Base-by-base conservation (phyloP, 2,113 vertebrate species). In the Uropsilus gracilis region DNA sequence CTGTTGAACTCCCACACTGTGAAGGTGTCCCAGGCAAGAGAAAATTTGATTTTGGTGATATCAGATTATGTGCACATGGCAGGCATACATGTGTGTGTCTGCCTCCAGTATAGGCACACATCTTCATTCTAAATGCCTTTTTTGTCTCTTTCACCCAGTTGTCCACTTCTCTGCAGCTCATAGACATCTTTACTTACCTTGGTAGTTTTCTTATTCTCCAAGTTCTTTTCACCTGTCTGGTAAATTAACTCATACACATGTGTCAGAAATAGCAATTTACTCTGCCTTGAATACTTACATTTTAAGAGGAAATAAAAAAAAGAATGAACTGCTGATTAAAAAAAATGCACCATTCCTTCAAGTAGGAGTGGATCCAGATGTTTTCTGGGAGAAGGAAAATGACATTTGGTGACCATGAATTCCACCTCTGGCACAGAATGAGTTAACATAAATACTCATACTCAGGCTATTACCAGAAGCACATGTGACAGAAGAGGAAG, bases 261-360 rank as follows among this genome's bases (percentile, higher is more conserved):
- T 66, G 10, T 77, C 95, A 88, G 68, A n/a, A 92, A 94, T 94
- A 73, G 46, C 48, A 34, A 61, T 76, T 75, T 85, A 83, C 28
- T 81, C 46, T 90, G 7, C 16, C 32, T 71, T 66, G 46, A 86
- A 50, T 42, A 77, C 82, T 95, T 72, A 26, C 71, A 75, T 86
- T 80, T 82, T 78, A 90, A 61, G 32, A 69, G 90, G 57, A 94
- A 93, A 63, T 76, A 78, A 77, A 55, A 20, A 20, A 55, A 30
- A 90, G 18, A 94, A 42, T 73, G 9, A 71, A 32, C 44, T 14
- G 64, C 16, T 64, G 30, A 46, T 86, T n/a, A n/a, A n/a, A n/a
- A 63, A 89, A 87, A 96, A 77, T 42, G 6, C 5, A 13, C 63
- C 37, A 44, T 12, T 48, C 24, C 34, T 87, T 90, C 20, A 3